phyloP scores from a whole-genome alignment of 2,113 vertebrate species.

The Butorides virescens region DNA sequence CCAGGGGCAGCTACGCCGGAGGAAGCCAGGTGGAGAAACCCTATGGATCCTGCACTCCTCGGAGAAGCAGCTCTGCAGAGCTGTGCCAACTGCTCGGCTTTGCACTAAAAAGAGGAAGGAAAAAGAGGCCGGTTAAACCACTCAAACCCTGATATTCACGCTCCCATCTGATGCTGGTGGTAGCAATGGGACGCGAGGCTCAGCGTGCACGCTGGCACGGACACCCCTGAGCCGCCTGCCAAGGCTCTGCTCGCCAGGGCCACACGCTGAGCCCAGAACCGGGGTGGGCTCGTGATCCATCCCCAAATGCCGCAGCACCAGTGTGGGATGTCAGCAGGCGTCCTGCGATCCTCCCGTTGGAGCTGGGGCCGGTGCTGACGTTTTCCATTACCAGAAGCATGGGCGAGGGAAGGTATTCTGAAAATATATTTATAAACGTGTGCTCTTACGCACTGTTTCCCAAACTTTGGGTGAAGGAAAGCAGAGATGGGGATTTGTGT shows the following conservation, averaged over 20 bases:
- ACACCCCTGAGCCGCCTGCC: accelerated
- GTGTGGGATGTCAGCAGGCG: background rate
- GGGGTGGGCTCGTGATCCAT: background rate
- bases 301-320: background rate
- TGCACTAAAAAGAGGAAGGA: background rate
- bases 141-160: accelerated
- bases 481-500: background rate
- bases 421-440: background rate
- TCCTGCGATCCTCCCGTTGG: background rate
- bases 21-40: background rate
- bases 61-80: background rate
- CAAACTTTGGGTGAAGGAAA: background rate
- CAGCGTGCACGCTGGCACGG: background rate
- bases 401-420: background rate
- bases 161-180: background rate
- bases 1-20: background rate
- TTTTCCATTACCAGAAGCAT: background rate
- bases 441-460: background rate
- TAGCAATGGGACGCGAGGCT: background rate
- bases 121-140: background rate
- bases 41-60: background rate
- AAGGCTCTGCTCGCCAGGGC: background rate
- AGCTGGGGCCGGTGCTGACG: background rate
- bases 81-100: background rate
- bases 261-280: background rate